phyloP scores from a whole-genome alignment of 1,140 invertebrate genomes.

The Eriosoma lanigerum region DNA sequence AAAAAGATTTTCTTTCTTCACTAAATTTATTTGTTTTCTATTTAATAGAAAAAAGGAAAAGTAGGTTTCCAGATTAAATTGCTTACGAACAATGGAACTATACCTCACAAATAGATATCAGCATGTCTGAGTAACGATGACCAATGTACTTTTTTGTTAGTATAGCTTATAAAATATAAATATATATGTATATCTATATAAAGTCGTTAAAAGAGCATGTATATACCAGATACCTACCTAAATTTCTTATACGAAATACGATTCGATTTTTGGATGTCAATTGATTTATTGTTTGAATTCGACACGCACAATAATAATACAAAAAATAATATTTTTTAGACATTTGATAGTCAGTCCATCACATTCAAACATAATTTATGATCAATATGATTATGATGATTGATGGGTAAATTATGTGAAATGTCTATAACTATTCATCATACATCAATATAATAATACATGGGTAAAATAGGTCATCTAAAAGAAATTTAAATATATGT shows the following conservation, averaged over 20 bases:
- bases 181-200: too few species aligned
- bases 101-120: conserved; percentile 26
- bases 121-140: conserved; percentile 28
- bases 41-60: conserved; percentile 43
- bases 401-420: conserved; percentile 28
- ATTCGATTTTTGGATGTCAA: conserved; percentile 32
- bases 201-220: conserved; percentile 18
- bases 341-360: conserved; percentile 12
- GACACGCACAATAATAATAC: neutral
- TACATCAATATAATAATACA: neutral
- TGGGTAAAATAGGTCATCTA: neutral
- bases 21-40: conserved; percentile 42
- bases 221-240: too few species aligned
- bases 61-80: conserved; percentile 48
- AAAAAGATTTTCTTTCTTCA: conserved; percentile 37
- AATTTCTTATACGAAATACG: too few species aligned
- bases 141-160: conserved; percentile 44
- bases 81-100: conserved; percentile 41
- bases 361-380: conserved; percentile 28
- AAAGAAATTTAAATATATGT: too few species aligned
- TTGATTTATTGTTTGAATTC: conserved; percentile 3
- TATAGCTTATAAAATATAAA: too few species aligned
- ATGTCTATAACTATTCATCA: neutral
- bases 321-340: neutral
- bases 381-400: neutral